A percentile compares a stretch with the other conserved stretches of the same genome.
Evolutionary conservation across 2,113 vertebrate genomes (phyloP).

Genomic region (Gobius niger): DNA sequence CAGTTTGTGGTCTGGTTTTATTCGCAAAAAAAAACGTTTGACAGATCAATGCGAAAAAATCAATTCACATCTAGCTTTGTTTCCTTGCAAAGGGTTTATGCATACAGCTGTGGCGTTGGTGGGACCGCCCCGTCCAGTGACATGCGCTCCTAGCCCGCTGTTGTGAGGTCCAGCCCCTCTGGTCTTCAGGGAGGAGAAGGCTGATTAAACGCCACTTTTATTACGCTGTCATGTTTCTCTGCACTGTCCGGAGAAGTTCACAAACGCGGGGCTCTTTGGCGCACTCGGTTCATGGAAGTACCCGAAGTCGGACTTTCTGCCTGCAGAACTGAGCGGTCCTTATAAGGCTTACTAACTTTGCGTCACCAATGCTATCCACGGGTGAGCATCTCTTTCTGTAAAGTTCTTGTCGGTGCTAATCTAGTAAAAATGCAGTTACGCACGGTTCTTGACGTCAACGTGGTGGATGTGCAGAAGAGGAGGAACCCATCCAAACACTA

Average conservation of each 20-base stretch:
- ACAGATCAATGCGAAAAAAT: background rate
- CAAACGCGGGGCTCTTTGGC: slow-evolving; percentile 30
- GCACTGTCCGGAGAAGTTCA: slow-evolving; percentile 16
- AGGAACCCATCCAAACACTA: slow-evolving; percentile 94
- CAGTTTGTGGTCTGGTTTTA: background rate
- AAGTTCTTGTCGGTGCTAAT: slow-evolving; percentile 14
- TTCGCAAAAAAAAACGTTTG: background rate
- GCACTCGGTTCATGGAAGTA: slow-evolving; percentile 22
- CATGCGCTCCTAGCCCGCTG: background rate
- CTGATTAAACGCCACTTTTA: slow-evolving; percentile 33
- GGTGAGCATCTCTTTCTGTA: slow-evolving; percentile 21
- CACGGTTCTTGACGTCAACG: slow-evolving; percentile 84
- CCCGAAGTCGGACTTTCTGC: background rate
- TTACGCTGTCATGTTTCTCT: slow-evolving; percentile 54
- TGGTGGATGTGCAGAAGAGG: slow-evolving; percentile 92
- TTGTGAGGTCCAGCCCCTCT: slow-evolving; percentile 29
- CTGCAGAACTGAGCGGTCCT: slow-evolving; percentile 6
- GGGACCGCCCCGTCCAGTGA: slow-evolving; percentile 42
- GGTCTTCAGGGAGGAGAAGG: slow-evolving; percentile 41
- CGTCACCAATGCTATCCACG: slow-evolving; percentile 20
- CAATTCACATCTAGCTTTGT: background rate
- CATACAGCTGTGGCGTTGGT: slow-evolving; percentile 13
- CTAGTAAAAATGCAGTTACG: slow-evolving; percentile 81
- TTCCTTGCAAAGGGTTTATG: slow-evolving; percentile 3
- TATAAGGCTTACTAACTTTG: background rate